Conservation (phyloP, 30 jellyfish, hydroid and myxozoan genomes). For the Aurelia sp. region DNA sequence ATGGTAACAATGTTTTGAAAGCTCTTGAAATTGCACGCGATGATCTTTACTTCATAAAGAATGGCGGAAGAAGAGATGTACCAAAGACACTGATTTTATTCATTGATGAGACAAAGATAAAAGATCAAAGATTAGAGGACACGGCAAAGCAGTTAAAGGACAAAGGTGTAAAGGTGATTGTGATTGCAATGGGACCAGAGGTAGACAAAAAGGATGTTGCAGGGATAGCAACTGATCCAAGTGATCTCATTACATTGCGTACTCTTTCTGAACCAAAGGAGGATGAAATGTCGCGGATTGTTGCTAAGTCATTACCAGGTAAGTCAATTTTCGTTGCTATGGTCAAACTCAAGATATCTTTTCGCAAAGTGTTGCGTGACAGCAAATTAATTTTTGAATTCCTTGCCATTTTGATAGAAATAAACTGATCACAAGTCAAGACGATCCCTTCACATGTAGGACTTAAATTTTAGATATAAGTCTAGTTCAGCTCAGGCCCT, state of each 20-base stretch:
- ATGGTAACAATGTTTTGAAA: conserved; percentile 22
- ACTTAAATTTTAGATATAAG: too few species aligned
- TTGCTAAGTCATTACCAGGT: too few species aligned
- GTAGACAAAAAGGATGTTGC: conserved; percentile 20
- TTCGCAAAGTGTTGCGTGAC: too few species aligned
- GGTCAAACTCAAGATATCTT: too few species aligned
- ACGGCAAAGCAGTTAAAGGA: conserved; percentile 34
- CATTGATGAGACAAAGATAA: conserved; percentile 29
- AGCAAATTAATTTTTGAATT: too few species aligned
- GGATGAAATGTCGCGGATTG: not conserved
- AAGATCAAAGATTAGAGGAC: not conserved
- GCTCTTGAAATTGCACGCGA: conserved; percentile 40
- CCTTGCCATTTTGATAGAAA: too few species aligned
- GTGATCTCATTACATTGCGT: not conserved
- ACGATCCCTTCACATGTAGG: too few species aligned
- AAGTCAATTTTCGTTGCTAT: too few species aligned
- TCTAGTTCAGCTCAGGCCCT: too few species aligned
- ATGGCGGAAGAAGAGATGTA: conserved; percentile 64
- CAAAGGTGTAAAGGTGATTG: conserved; percentile 49
- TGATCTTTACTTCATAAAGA: conserved; percentile 45
- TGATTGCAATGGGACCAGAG: conserved; percentile 47
- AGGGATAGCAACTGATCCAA: conserved; percentile 15
- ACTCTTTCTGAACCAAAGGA: not conserved
- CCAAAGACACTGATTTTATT: conserved; percentile 75
- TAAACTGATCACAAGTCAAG: too few species aligned